Evolutionary conservation across 2,888 invertebrate genomes (phyloP).

Genomic region (Zygothrica quintamaculata): DNA sequence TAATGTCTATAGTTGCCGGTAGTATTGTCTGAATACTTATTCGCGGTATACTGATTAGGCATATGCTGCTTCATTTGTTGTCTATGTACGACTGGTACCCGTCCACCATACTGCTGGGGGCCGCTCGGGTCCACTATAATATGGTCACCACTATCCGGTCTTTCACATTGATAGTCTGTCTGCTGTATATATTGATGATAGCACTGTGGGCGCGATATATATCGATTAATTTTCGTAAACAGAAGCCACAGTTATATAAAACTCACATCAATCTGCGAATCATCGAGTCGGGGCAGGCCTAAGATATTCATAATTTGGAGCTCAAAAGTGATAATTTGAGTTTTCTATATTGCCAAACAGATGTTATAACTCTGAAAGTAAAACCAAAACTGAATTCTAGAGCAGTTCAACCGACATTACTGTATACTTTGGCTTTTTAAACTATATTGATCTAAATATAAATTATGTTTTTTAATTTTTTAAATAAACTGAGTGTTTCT

Average conservation of each 20-base stretch:
- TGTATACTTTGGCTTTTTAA: background rate
- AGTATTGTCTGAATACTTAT: too few species aligned
- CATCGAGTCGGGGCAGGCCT: slow-evolving; percentile 26
- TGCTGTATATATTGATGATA: slow-evolving; percentile 34
- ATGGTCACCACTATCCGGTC: slow-evolving; percentile 17
- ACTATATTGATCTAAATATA: background rate
- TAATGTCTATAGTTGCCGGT: too few species aligned
- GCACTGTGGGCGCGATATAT: slow-evolving; percentile 6
- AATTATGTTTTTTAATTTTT: background rate
- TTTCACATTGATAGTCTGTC: slow-evolving; percentile 19
- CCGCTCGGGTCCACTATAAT: slow-evolving; percentile 5
- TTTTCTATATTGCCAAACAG: slow-evolving; percentile 3
- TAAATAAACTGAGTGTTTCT: too few species aligned
- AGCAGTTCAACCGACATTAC: background rate
- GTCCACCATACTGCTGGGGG: too few species aligned
- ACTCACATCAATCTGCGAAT: slow-evolving; percentile 31
- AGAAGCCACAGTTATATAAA: too few species aligned
- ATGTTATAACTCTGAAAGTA: slow-evolving; percentile 15
- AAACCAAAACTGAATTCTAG: slow-evolving; percentile 14
- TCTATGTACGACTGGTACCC: too few species aligned
- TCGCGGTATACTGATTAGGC: too few species aligned
- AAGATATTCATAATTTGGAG: slow-evolving; percentile 27
- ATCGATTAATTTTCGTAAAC: too few species aligned
- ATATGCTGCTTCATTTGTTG: too few species aligned
- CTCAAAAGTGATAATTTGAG: slow-evolving; percentile 14